A percentile compares a stretch with the other conserved stretches of the same genome.
These are phyloP conservation scores for Echinops telfairi DNA, from an alignment of 2,113 vertebrate species.

Conservation along the genomic window DNA sequence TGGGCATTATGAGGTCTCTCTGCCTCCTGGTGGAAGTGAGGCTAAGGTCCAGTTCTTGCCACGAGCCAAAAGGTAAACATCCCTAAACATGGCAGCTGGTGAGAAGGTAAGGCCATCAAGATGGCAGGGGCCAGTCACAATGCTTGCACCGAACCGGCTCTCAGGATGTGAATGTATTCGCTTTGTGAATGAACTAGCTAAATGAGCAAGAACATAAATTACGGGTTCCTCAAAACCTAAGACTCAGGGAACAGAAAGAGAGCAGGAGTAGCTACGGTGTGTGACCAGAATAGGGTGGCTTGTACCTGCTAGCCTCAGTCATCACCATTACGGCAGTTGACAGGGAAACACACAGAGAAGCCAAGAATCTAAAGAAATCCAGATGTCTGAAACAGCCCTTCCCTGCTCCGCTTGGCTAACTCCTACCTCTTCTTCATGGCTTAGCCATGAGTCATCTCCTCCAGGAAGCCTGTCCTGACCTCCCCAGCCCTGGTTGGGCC, in stretches of 20 bases:
- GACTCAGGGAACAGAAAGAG: not conserved
- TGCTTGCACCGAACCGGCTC: too few species aligned
- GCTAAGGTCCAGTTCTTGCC: not conserved
- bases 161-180: too few species aligned
- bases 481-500: not conserved
- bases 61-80: not conserved
- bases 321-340: not conserved
- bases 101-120: not conserved
- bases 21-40: not conserved
- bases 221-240: constrained; percentile 12
- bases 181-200: not conserved
- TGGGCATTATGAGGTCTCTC: not conserved
- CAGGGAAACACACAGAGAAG: not conserved
- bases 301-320: not conserved
- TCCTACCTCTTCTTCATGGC: not conserved
- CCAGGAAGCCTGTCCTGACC: constrained; percentile 23
- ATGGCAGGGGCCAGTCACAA: not conserved
- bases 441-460: constrained; percentile 28
- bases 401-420: not conserved
- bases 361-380: constrained; percentile 3
- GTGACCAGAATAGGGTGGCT: not conserved
- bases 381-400: not conserved
- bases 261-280: too few species aligned
- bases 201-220: not conserved
- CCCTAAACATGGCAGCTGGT: not conserved